A percentile compares a stretch with the other conserved stretches of the same genome.
Evolutionary conservation across 2,113 vertebrate species (phyloP).

Genomic region (Zosterops pallidus): DNA sequence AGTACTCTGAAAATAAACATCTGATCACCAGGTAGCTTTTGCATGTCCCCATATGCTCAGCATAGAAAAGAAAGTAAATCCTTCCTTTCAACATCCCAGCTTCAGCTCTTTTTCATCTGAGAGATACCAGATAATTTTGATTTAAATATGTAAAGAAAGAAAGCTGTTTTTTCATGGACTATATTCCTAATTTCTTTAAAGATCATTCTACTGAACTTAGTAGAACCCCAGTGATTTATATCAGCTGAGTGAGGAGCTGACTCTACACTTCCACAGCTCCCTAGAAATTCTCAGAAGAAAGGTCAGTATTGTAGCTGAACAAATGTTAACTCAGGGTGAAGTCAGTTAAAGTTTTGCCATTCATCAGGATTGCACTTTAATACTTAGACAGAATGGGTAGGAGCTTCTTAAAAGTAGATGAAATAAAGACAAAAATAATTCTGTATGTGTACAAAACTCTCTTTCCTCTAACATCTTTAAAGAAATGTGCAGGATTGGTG

Average conservation of each 20-base stretch:
- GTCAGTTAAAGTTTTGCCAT: constrained; percentile 7
- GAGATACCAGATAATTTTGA: background rate
- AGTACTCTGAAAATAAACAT: background rate
- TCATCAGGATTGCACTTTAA: background rate
- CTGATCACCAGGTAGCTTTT: background rate
- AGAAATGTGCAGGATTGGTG: background rate
- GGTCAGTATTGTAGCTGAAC: background rate
- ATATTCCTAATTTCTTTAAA: background rate
- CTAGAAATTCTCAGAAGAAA: constrained; percentile 13
- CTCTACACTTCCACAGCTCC: background rate
- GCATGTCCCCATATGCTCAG: background rate
- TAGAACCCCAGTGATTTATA: background rate
- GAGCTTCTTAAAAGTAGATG: background rate
- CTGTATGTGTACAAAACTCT: background rate
- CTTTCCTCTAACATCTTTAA: background rate
- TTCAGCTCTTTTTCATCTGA: background rate
- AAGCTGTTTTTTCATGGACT: background rate
- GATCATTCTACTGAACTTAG: background rate
- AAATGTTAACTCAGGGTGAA: background rate
- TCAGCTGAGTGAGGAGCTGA: background rate
- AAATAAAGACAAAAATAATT: background rate
- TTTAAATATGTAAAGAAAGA: background rate
- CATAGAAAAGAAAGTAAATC: background rate
- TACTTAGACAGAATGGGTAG: background rate
- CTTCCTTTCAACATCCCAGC: background rate